Evolutionary conservation across 2,888 invertebrate genomes (phyloP).

Genomic region (Calliopum simillimum): DNA sequence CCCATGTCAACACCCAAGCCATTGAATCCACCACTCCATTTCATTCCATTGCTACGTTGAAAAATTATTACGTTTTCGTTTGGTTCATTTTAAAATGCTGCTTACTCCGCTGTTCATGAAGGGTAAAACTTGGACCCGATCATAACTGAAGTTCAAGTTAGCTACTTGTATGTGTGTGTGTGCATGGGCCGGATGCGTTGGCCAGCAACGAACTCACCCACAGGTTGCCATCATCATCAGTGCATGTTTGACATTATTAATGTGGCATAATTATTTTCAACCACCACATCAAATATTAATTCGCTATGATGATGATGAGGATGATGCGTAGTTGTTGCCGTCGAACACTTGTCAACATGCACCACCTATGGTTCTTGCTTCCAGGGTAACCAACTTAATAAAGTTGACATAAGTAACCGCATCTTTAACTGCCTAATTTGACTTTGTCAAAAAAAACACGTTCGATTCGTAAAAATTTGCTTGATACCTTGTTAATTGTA

Average conservation of each 20-base stretch:
- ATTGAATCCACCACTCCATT: not conserved
- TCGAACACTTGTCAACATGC: conserved; percentile 12
- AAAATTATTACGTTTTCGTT: conserved; percentile 28
- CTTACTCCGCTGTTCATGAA: conserved; percentile 20
- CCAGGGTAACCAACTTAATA: not conserved
- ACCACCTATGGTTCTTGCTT: conserved; percentile 11
- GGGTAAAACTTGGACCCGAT: conserved; percentile 8
- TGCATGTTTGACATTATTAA: conserved; percentile 45
- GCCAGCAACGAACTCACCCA: not conserved
- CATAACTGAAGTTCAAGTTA: conserved; percentile 51
- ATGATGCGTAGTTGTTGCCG: no score
- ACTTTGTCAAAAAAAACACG: conserved; percentile 3
- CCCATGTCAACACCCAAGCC: conserved; percentile 9
- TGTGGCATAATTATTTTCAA: conserved; percentile 54
- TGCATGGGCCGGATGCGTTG: not conserved
- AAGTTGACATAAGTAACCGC: conserved; percentile 34
- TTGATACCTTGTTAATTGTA: conserved; percentile 27
- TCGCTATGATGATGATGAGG: no score
- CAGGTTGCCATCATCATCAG: conserved; percentile 1
- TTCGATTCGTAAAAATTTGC: not conserved
- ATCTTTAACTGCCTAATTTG: conserved; percentile 39
- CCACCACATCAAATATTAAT: conserved; percentile 53
- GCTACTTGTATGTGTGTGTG: not conserved
- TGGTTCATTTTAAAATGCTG: conserved; percentile 8
- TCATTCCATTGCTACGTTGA: not conserved